Percentiles rank a stretch among this genome's conserved stretches.
Conservation (phyloP, 1,140 invertebrate genomes). For the Listronotus oregonensis region DNA sequence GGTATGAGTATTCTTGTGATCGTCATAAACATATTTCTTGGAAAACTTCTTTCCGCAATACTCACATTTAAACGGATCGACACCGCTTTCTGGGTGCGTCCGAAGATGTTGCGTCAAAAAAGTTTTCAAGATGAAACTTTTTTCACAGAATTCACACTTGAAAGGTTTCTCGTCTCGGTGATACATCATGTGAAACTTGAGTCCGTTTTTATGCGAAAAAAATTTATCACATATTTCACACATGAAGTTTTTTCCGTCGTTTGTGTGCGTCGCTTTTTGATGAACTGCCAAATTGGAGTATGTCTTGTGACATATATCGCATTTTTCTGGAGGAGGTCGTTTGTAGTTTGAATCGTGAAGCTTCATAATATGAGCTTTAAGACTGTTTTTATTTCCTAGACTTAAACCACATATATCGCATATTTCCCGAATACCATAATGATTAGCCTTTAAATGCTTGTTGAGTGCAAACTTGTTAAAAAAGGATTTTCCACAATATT, state of each 20-base stretch:
- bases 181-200: slow-evolving; percentile 63
- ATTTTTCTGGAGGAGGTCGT: slow-evolving; percentile 13
- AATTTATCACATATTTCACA: slow-evolving; percentile 70
- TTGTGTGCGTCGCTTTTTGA: slow-evolving; percentile 65
- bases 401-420: slow-evolving; percentile 60
- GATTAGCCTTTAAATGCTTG: slow-evolving; percentile 33
- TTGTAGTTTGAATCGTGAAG: slow-evolving; percentile 3
- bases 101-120: slow-evolving; percentile 70
- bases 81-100: slow-evolving; percentile 21
- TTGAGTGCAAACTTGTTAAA: slow-evolving; percentile 26
- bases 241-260: slow-evolving; percentile 74
- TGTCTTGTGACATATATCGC: slow-evolving; percentile 32
- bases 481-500: slow-evolving; percentile 54
- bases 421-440: slow-evolving; percentile 19
- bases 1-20: slow-evolving; percentile 62
- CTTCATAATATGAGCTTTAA: slow-evolving; percentile 62
- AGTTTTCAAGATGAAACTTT: slow-evolving; percentile 65
- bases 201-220: slow-evolving; percentile 66
- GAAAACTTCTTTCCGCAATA: slow-evolving; percentile 65
- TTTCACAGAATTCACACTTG: slow-evolving; percentile 62
- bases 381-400: slow-evolving; percentile 15
- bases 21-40: slow-evolving; percentile 62
- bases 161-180: slow-evolving; percentile 66
- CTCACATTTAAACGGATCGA: slow-evolving; percentile 54
- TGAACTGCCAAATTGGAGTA: slow-evolving; percentile 18